Evolutionary conservation across 2,888 invertebrate species (phyloP), one percentile per base, ranked within the genome.

Genomic region (Eupithecia subumbrata): DNA sequence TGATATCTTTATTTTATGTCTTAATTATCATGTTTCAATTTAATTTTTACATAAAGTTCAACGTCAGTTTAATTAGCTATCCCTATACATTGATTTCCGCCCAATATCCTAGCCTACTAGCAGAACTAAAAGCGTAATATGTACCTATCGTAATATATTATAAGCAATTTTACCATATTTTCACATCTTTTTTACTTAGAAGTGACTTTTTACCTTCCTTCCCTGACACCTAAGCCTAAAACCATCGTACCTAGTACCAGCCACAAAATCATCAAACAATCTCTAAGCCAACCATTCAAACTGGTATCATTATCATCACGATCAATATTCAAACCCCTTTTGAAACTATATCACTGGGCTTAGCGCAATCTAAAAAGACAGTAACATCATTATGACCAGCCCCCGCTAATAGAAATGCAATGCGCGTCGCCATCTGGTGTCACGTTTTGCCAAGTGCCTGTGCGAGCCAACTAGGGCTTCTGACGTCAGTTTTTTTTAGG

Each of bases 401-500:
- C 75, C 75, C 56, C 66, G 74, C 74, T 77, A 75, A 69, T 75
- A 77, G 68, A 71, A 75, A 77, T 77, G 77, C 73, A 75, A 69
- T 75, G 22, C 71, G 25, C 68, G 60, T 73, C 72, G 68, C 73
- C 77, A 75, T 75, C 73, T 77, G 75, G 25, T 40, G 45, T 73
- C 77, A 75, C 76, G 76, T 77, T 77, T 69, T 70, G 72, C 74
- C 56, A 74, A 77, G 76, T 76, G 72, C 74, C 16, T 69, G 40
- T 40, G 37, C 45, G 70, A 63, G 73, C 73, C 52, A 71, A 71
- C 64, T 67, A 71, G 71, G 60, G n/a, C 66, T 66, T 22, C 72
- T 76, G 72, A 76, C 64, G 74, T 76, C 76, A 74, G 9, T 72
- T 40, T 9, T 72, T n/a, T 69, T 72, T 69, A 64, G 34, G 14